Evolutionary conservation across 2,797 vertebrate genomes (phyloP), one percentile per base, ranked within the genome.

Genomic region (Cynopterus sphinx): DNA sequence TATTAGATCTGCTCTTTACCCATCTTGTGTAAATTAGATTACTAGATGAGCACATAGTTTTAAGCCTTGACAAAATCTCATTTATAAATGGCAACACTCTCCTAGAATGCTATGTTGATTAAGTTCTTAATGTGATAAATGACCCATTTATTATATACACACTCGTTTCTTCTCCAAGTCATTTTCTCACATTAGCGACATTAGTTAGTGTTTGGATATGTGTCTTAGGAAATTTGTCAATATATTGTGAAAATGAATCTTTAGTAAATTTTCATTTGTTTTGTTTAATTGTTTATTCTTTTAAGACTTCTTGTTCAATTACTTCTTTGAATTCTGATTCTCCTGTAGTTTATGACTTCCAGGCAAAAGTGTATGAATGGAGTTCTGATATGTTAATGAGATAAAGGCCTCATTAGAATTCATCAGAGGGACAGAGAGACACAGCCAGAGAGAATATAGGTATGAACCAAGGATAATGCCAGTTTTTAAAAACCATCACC

Each of bases 311-410:
- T 87, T 78, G 6, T 55, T 84, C 39, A 67, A 71, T 87, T 82
- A 24, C 12, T 63, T 86, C 74, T 70, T 28, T 95, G 81, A 92
- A 90, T 79, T 94, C 75, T 92, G 57, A 92, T 83, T 79, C 13
- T 74, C 51, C 63, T 61, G 19, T 16, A 75, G 8, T 87, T 78
- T 68, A 43, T 73, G 57, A 73, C 39, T 53, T 92, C 26, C 51
- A 59, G 87, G 17, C 16, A 87, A 92, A 92, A 26, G 16, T 65
- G n/a, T 28, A 78, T 74, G 63, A 43, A 65, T 55, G 33, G 53
- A 46, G 31, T 63, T 86, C 55, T 83, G 31, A 41, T 28, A 70
- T 57, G 28, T 11, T 36, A 70, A 31, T 49, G 73, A 91, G 16
- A 39, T n/a, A 79, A 55, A 75, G 9, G 0, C 31, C 41, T 92